Evolutionary conservation across 2,888 invertebrate species (phyloP), one percentile per base, ranked within the genome.

Genomic region (Aspidapion aeneum): DNA sequence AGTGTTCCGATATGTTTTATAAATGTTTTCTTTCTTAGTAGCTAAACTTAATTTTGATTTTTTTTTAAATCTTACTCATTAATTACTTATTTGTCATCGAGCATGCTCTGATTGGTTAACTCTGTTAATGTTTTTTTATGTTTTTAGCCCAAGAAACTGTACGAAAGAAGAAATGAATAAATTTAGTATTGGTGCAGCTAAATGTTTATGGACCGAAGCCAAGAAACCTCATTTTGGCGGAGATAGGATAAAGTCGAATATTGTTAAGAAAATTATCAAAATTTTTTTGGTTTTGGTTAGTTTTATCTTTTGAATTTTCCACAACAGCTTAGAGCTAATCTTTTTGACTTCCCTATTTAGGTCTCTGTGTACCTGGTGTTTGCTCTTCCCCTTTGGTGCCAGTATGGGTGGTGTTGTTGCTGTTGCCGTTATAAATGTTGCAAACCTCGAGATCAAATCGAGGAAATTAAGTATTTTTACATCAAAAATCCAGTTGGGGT

Each of bases 401-500:
- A 80, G 58, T 79, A 76, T 76, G 84, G 83, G 81, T 86, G 87
- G 85, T 87, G 87, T 68, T 88, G 84, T 62, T 84, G 83, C 64
- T 83, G 82, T 69, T 83, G 76, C 62, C 75, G 80, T 67, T 88
- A 86, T 69, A 82, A 82, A 68, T 80, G 83, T 67, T 88, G 86
- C 70, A 82, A 82, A 66, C 87, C 88, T 0, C 75, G 74, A 17
- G 75, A 81, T 71, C 80, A 81, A 59, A 86, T 88, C 64, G 78
- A 81, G 49, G 79, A 81, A 65, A 83, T 85, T 0, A 87, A 86
- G 71, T 79, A 75, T 65, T 88, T 85, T 73, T 78, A 83, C 57
- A 73, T 79, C 0, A 70, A 76, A 55, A 87, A 87, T 74, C 86
- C 87, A 1, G 84, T 85, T 0, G 88, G 88, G 1, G 73, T 82